Conservation (phyloP, 2,888 invertebrate species). For the Ceraclea dissimilis region DNA sequence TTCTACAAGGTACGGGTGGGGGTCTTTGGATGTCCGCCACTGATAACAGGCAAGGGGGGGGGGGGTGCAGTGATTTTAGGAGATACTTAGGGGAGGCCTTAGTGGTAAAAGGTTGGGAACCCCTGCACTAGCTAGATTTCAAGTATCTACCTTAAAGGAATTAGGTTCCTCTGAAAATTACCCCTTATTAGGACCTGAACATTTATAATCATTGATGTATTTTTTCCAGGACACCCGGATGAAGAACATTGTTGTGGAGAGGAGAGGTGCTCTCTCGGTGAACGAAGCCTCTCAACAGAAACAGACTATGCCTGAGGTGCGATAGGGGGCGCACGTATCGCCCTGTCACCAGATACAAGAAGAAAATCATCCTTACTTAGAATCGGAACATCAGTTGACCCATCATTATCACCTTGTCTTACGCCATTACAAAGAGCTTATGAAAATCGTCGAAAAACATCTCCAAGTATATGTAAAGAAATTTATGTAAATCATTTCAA, state of each 20-base stretch:
- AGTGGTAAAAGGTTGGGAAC: too few species aligned
- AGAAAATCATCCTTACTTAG: neutral
- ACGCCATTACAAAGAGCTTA: neutral
- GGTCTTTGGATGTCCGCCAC: too few species aligned
- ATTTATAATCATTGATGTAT: too few species aligned
- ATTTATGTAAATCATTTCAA: neutral
- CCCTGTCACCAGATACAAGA: neutral
- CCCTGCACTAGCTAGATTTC: too few species aligned
- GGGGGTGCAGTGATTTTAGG: too few species aligned
- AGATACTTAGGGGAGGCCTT: too few species aligned
- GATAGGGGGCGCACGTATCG: constrained; percentile 27
- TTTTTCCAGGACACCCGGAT: constrained; percentile 30
- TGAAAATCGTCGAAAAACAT: neutral
- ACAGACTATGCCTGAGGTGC: constrained; percentile 65
- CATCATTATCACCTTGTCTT: constrained; percentile 4
- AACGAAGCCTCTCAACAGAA: constrained; percentile 58
- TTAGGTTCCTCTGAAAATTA: too few species aligned
- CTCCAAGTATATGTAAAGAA: neutral
- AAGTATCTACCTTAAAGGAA: too few species aligned
- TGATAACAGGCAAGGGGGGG: too few species aligned
- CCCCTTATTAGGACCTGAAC: too few species aligned
- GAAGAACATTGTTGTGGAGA: constrained; percentile 30
- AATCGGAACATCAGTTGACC: constrained; percentile 3
- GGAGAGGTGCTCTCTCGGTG: constrained; percentile 41
- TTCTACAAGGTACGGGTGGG: too few species aligned